Evolutionary conservation across 2,113 vertebrate genomes (phyloP).

Genomic region (Gasterosteus nipponicus): DNA sequence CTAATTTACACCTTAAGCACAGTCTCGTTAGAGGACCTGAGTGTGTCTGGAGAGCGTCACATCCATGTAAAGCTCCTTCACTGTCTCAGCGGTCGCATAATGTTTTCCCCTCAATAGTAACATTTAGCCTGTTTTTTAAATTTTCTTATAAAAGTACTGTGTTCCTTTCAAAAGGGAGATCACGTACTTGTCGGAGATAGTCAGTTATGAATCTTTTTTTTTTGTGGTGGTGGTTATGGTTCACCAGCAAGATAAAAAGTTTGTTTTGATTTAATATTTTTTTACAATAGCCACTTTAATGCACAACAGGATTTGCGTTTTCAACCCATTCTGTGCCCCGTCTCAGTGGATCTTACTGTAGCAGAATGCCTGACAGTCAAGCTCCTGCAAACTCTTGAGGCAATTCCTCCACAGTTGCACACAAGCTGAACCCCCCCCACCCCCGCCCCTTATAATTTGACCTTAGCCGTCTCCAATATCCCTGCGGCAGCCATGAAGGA

Average conservation of each 20-base stretch:
- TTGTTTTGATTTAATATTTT: slow-evolving; percentile 28
- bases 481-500: slow-evolving; percentile 67
- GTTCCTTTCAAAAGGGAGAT: slow-evolving; percentile 7
- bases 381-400: slow-evolving; percentile 41
- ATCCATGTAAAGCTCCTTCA: slow-evolving; percentile 18
- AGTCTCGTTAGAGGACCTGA: slow-evolving; percentile 56
- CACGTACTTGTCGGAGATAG: slow-evolving; percentile 13
- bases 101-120: slow-evolving; percentile 16
- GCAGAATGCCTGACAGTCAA: slow-evolving; percentile 30
- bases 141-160: slow-evolving; percentile 14
- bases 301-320: background rate
- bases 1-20: slow-evolving; percentile 73
- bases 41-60: slow-evolving; percentile 48
- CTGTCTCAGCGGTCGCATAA: slow-evolving; percentile 7
- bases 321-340: background rate
- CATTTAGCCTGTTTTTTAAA: slow-evolving; percentile 23
- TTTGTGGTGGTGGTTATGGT: background rate
- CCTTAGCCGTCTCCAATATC: slow-evolving; percentile 72
- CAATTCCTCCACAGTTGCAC: slow-evolving; percentile 58
- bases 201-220: slow-evolving; percentile 26
- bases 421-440: slow-evolving; percentile 40
- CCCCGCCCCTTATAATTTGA: slow-evolving; percentile 66
- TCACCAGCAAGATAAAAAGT: background rate
- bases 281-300: background rate
- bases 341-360: slow-evolving; percentile 17